Conservation (phyloP, 2,113 vertebrate genomes). For the Edolisoma coerulescens region DNA sequence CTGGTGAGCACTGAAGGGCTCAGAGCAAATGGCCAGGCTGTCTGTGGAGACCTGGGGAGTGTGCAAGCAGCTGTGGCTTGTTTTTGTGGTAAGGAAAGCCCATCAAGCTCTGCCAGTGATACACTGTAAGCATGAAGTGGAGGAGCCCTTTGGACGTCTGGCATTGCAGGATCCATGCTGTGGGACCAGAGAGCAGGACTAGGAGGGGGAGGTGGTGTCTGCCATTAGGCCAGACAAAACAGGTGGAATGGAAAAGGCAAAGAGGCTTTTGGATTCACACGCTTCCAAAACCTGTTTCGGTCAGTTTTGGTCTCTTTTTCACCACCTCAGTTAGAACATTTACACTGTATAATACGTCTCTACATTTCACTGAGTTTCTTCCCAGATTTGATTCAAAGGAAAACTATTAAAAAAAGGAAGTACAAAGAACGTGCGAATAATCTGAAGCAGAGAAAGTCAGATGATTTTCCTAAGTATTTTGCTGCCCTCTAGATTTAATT, state of each 20-base stretch:
- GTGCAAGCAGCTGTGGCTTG: background rate
- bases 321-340: background rate
- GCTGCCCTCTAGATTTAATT: background rate
- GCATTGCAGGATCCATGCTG: background rate
- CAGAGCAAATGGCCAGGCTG: background rate
- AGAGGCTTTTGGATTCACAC: background rate
- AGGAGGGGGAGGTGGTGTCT: background rate
- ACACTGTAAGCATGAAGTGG: rapidly evolving
- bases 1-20: background rate
- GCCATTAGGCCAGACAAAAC: background rate
- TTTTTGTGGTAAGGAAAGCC: background rate
- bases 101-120: rapidly evolving
- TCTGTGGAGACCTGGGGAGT: background rate
- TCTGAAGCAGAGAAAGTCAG: background rate
- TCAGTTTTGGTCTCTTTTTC: background rate
- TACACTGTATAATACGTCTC: rapidly evolving
- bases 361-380: background rate
- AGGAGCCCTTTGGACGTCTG: background rate
- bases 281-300: background rate
- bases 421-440: background rate
- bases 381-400: background rate
- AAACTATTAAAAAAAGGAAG: background rate
- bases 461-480: background rate
- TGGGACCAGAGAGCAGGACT: background rate
- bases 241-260: background rate